Evolutionary conservation across 2,113 vertebrate genomes (phyloP), one percentile per base, ranked within the genome.

Genomic region (Lepisosteus oculatus): DNA sequence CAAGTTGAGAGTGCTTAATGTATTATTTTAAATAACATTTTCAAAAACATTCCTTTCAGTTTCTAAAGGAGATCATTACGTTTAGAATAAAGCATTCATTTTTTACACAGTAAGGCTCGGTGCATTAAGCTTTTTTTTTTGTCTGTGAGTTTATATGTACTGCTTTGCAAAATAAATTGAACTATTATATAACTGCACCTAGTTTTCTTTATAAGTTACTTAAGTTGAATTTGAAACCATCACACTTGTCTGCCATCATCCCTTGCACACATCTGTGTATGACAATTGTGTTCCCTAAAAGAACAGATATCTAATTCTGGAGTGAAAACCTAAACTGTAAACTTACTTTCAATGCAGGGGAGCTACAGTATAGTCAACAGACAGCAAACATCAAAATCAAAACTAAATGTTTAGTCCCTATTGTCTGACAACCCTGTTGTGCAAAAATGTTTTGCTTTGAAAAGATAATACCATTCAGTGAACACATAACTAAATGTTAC

Each of bases 21-120:
- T 83, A 72, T 92, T 89, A 91, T 90, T 94, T 90, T 87, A 93
- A 95, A 93, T 90, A 95, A 93, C 91, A 88, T 93, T 95, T 87
- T 82, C 79, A 85, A 89, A 91, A 88, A 83, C 81, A 79, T 80
- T 76, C 77, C 73, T 79, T 82, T 77, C 54, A 79, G 87, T 93
- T 93, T 92, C 84, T 85, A 81, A 87, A 89, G 92, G 82, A 87
- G 90, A 89, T 93, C 90, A 93, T 92, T 93, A 86, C 79, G 84
- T 89, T 89, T 87, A 83, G 85, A 93, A 92, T 88, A 91, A 93
- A 81, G 85, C 79, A 74, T 81, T 85, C 57, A 81, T 84, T 81
- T 80, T 85, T 76, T 69, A 71, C 72, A 73, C 78, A 83, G 82
- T 75, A 45, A 84, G 83, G 13, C 57, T 43, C 51, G n/a, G 72